These are phyloP conservation scores for Typhlichthys eigenmanni DNA, from an alignment of 2,797 vertebrate species.

Conservation along the genomic window DNA sequence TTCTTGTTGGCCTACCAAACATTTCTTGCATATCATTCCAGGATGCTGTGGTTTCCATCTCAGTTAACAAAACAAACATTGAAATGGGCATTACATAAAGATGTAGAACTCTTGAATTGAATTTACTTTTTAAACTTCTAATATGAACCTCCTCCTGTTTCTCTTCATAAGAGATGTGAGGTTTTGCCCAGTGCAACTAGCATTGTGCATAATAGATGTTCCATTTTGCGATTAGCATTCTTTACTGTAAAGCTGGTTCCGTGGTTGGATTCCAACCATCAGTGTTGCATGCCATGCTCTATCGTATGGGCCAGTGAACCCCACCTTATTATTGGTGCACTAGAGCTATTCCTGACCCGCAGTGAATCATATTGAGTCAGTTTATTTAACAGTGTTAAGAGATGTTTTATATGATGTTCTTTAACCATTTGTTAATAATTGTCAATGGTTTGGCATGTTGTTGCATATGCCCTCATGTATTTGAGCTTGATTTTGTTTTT, in stretches of 20 bases:
- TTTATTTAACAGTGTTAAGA: conserved; percentile 96
- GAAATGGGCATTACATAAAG: conserved; percentile 48
- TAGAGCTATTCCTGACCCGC: conserved; percentile 78
- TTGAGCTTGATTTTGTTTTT: conserved; percentile 84
- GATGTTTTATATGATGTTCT: conserved; percentile 90
- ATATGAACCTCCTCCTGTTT: conserved; percentile 7
- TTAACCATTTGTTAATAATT: conserved; percentile 93
- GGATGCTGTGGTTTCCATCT: conserved; percentile 44
- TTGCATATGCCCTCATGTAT: conserved; percentile 74
- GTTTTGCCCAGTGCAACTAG: not conserved
- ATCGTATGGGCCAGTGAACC: conserved; percentile 74
- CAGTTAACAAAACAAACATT: conserved; percentile 43
- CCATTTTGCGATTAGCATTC: conserved; percentile 46
- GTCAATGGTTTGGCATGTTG: conserved; percentile 89
- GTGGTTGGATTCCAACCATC: conserved; percentile 38
- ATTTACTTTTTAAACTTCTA: conserved; percentile 14
- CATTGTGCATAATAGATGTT: conserved; percentile 11
- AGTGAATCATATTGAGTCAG: conserved; percentile 80
- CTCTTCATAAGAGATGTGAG: not conserved
- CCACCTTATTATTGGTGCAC: conserved; percentile 78
- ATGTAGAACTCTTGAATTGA: conserved; percentile 1
- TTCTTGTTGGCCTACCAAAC: conserved; percentile 29
- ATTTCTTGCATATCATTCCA: conserved; percentile 59
- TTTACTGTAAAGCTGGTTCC: conserved; percentile 26
- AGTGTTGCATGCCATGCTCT: conserved; percentile 62